Conservation (phyloP, 2,888 invertebrate genomes). For the Linnaemya tessellans region DNA sequence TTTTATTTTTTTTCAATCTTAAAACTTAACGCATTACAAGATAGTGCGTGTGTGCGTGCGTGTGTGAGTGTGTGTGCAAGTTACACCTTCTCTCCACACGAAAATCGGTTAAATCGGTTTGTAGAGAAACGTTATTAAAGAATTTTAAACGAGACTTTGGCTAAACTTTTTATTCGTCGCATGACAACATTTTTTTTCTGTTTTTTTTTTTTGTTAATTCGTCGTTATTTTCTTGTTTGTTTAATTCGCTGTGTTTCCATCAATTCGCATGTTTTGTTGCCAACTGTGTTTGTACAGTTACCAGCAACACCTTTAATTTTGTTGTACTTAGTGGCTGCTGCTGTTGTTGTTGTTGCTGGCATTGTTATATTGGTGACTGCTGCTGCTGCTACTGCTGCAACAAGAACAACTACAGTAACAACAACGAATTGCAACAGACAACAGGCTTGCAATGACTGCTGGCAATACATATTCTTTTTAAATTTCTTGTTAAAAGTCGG, state of each 20-base stretch:
- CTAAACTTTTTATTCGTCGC: constrained; percentile 23
- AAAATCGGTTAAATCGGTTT: background rate
- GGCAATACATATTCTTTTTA: constrained; percentile 27
- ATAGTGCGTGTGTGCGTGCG: too few species aligned
- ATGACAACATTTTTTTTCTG: constrained; percentile 1
- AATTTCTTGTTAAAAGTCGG: constrained; percentile 41
- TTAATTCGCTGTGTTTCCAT: constrained; percentile 15
- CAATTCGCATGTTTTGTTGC: constrained; percentile 49
- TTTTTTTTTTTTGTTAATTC: background rate
- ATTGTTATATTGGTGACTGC: constrained; percentile 34
- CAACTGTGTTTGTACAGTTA: constrained; percentile 66
- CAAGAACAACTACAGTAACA: constrained; percentile 9
- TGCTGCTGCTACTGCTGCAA: background rate
- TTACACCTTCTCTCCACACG: background rate
- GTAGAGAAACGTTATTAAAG: background rate
- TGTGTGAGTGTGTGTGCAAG: background rate
- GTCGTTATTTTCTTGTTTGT: background rate
- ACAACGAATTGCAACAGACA: constrained; percentile 11
- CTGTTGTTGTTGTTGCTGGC: constrained; percentile 12
- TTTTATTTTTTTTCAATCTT: background rate
- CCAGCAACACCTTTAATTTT: constrained; percentile 56
- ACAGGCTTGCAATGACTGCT: constrained; percentile 17
- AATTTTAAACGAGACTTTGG: background rate
- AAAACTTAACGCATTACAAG: background rate
- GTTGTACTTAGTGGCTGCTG: constrained; percentile 34